phyloP scores from a whole-genome alignment of 1,140 invertebrate genomes.

The Drosophila leontia region DNA sequence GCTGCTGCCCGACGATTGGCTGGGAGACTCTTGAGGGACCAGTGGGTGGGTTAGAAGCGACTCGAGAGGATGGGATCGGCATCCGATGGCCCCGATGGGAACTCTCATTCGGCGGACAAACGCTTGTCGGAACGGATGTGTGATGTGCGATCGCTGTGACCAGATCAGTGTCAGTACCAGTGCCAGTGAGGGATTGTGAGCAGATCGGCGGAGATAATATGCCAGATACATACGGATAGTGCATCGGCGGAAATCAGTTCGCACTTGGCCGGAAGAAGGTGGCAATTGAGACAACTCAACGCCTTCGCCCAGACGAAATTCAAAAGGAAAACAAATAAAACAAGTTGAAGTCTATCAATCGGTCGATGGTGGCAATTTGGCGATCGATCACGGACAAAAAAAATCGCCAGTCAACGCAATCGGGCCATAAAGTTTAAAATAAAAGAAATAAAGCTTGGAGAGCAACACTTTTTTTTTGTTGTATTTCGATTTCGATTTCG shows the following conservation, averaged over 20 bases:
- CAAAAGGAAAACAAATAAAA: constrained; percentile 36
- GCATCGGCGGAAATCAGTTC: constrained; percentile 51
- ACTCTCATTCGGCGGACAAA: constrained; percentile 71
- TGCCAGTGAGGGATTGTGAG: not conserved
- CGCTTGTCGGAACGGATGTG: constrained; percentile 71
- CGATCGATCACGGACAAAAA: constrained; percentile 34
- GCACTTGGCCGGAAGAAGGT: constrained; percentile 73
- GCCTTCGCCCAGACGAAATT: constrained; percentile 40
- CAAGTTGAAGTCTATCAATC: constrained; percentile 59
- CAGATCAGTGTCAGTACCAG: constrained; percentile 12
- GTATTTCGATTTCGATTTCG: not conserved
- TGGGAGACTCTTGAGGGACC: constrained; percentile 13
- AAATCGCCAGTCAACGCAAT: constrained; percentile 63
- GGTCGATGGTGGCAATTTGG: constrained; percentile 29
- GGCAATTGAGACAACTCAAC: constrained; percentile 76
- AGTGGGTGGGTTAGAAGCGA: constrained; percentile 32
- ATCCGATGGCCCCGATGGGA: constrained; percentile 5
- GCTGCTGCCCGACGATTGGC: constrained; percentile 55
- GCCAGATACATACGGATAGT: constrained; percentile 8
- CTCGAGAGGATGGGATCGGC: constrained; percentile 9
- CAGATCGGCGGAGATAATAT: constrained; percentile 2
- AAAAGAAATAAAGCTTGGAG: constrained; percentile 4
- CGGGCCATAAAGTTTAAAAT: constrained; percentile 53
- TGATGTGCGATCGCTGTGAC: constrained; percentile 15
- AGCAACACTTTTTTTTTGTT: constrained; percentile 4